Percentiles rank a stretch among this genome's conserved stretches.
These are phyloP conservation scores for Mormyrops boulengeri DNA, from an alignment of 2,797 vertebrate species.

Conservation along the genomic window DNA sequence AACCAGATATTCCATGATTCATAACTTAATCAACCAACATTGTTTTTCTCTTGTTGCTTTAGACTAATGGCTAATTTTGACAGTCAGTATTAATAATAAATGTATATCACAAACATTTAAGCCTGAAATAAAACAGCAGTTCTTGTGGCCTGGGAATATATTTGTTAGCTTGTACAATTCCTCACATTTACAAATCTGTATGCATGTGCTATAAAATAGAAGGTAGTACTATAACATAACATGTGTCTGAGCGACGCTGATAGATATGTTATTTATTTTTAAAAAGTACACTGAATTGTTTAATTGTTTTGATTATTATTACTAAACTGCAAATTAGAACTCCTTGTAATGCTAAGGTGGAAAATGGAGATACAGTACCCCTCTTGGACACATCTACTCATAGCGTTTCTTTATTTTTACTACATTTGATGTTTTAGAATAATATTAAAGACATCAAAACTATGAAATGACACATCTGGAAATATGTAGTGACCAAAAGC, in stretches of 20 bases:
- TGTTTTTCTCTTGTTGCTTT: neutral
- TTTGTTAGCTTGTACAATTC: neutral
- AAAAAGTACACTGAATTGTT: neutral
- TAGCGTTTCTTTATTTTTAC: neutral
- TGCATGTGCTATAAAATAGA: neutral
- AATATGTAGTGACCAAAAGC: neutral
- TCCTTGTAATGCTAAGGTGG: neutral
- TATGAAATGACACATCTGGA: neutral
- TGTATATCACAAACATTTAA: neutral
- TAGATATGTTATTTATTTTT: neutral
- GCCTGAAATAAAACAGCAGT: neutral
- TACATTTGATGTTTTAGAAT: neutral
- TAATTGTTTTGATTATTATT: neutral
- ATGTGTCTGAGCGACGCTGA: neutral
- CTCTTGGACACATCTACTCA: neutral
- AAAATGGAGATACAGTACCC: neutral
- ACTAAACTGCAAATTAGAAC: neutral
- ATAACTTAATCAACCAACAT: neutral
- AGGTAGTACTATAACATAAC: neutral
- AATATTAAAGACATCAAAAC: neutral
- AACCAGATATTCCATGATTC: neutral
- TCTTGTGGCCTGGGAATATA: neutral
- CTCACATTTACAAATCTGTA: neutral
- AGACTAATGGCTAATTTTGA: neutral
- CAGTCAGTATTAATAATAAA: neutral